These are phyloP conservation scores for Drosophila kanekoi DNA, from an alignment of 2,888 invertebrate species.

Conservation along the genomic window DNA sequence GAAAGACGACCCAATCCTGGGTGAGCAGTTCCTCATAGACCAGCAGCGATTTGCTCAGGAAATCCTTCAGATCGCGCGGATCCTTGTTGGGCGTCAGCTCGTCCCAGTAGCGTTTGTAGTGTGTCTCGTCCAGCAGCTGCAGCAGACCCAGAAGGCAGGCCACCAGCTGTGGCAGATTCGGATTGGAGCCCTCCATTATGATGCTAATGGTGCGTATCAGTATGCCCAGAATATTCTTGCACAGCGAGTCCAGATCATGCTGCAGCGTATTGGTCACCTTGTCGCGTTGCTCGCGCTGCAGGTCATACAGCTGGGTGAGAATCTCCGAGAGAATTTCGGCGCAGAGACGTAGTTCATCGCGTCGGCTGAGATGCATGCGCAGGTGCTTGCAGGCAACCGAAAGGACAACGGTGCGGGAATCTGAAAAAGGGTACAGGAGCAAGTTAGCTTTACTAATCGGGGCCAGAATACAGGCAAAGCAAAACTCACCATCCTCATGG, in stretches of 20 bases:
- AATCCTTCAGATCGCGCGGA: conserved; percentile 93
- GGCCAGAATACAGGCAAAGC: background rate
- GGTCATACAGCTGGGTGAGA: conserved; percentile 87
- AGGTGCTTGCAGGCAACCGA: conserved; percentile 94
- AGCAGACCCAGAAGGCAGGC: conserved; percentile 94
- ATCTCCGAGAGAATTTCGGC: conserved; percentile 95
- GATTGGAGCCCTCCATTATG: conserved; percentile 91
- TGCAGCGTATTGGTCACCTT: conserved; percentile 86
- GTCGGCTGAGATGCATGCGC: conserved; percentile 91
- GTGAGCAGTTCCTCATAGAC: conserved; percentile 84
- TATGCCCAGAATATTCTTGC: conserved; percentile 92
- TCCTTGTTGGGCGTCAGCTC: conserved; percentile 88
- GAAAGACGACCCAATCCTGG: conserved; percentile 87
- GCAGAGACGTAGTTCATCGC: conserved; percentile 93
- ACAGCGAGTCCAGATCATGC: conserved; percentile 93
- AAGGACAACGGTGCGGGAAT: conserved; percentile 93
- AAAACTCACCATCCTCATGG: conserved; percentile 88
- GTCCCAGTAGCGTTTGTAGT: conserved; percentile 95
- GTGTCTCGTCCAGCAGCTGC: conserved; percentile 94
- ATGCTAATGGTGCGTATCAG: conserved; percentile 94
- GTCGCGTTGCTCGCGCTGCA: conserved; percentile 86
- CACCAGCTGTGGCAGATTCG: conserved; percentile 91
- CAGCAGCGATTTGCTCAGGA: conserved; percentile 92
- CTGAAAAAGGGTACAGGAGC: conserved; percentile 84
- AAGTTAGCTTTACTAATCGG: background rate